phyloP scores from a whole-genome alignment of 2,888 invertebrate genomes.

The Ophion ellenae region DNA sequence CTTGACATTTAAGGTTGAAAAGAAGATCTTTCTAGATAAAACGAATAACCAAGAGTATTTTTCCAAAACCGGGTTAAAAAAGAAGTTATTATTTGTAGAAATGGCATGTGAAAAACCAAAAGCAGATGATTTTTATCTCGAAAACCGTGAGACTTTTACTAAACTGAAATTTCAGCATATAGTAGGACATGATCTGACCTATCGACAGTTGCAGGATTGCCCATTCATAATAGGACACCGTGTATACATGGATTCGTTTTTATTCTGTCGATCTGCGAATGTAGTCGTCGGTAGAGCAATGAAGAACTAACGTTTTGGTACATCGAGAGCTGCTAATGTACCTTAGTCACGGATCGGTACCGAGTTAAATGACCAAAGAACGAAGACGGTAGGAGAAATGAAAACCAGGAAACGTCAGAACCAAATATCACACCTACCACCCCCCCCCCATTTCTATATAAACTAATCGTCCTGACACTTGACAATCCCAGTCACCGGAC shows the following conservation, averaged over 20 bases:
- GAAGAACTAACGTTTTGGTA: constrained; percentile 61
- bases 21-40: too few relatives aligned
- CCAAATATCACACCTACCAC: constrained; percentile 73
- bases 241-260: constrained; percentile 11
- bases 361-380: constrained; percentile 76
- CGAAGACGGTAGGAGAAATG: constrained; percentile 32
- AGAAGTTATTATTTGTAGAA: too few relatives aligned
- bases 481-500: constrained; percentile 76
- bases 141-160: too few relatives aligned
- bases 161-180: too few relatives aligned
- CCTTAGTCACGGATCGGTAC: constrained; percentile 82
- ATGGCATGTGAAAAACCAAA: too few relatives aligned
- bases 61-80: too few relatives aligned
- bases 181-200: too few relatives aligned
- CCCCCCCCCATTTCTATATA: constrained; percentile 75
- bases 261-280: constrained; percentile 71
- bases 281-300: constrained; percentile 70
- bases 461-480: constrained; percentile 75
- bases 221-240: neutral
- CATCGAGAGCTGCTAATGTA: constrained; percentile 72
- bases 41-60: too few relatives aligned
- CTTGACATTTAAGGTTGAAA: too few relatives aligned
- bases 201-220: too few relatives aligned
- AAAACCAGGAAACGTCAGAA: constrained; percentile 66
- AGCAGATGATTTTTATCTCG: too few relatives aligned